Base-by-base conservation (phyloP, 2,113 vertebrate genomes). In the Austrofundulus limnaeus region DNA sequence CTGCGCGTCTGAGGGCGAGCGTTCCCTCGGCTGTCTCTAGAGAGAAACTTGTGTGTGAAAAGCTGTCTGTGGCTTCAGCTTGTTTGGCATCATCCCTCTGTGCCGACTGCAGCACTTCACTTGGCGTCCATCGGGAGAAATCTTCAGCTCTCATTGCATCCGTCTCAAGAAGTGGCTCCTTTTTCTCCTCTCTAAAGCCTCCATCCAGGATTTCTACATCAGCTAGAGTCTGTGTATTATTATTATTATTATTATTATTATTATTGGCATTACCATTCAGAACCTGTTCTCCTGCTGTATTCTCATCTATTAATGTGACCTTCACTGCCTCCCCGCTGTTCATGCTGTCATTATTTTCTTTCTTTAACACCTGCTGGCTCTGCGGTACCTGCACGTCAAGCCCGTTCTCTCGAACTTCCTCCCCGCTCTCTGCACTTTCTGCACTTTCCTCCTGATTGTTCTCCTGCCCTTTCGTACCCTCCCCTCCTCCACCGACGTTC, bases 161-260 rank as follows among this genome's bases (percentile, higher is more conserved):
- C 23, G 72, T 56, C 43, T 43, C 19, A 25, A 48, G 71, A 15
- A 66, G 49, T 1, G 62, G 58, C 60, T 54, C 53, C 2, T 54
- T 39, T 16, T 23, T 12, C 21, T 54, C 17, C 42, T 82, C 65
- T 20, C 37, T 46, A 7, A 59, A 55, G 54, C 43, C 52, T 53
- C 47, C 19, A 54, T 70, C 73, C 61, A 66, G 37, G 21, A 70
- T 41, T 31, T 65, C 77, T 11, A 39, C 39, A 41, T 87, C 62
- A 39, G 53, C 56, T 60, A 74, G 46, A 1, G 53, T 20, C 50
- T 49, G 59, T n/a, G n/a, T n/a, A n/a, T n/a, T n/a, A n/a, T n/a
- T n/a, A n/a, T n/a, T n/a, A 24, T 31, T 65, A 21, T 73, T 86
- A 20, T 81, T 88, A 58, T 95, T 97, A 17, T 94, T 96, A 51